Evolutionary conservation across 2,888 invertebrate species (phyloP).

Genomic region (Atrina japonica): DNA sequence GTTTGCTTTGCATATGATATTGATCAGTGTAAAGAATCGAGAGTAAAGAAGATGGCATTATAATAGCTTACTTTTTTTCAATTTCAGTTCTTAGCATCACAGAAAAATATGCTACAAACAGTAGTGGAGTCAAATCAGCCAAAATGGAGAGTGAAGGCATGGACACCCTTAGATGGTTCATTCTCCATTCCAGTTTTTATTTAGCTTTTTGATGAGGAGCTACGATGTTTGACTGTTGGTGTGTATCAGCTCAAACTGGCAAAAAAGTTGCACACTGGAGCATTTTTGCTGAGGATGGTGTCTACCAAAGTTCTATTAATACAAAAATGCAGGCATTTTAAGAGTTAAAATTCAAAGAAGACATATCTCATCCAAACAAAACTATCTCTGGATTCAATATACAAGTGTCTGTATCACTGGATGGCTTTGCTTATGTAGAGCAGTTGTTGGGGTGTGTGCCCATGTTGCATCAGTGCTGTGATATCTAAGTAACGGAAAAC

Average conservation of each 20-base stretch:
- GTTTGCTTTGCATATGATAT: too few relatives aligned
- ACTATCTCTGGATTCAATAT: conserved; percentile 23
- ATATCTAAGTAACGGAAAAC: conserved; percentile 18
- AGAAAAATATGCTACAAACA: conserved; percentile 12
- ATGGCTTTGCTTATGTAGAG: conserved; percentile 29
- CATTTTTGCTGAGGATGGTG: conserved; percentile 31
- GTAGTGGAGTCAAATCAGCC: conserved; percentile 11
- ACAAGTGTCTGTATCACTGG: conserved; percentile 1
- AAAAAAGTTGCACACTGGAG: conserved; percentile 6
- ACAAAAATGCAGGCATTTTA: background rate
- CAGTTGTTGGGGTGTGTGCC: conserved; percentile 28
- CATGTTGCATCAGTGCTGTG: conserved; percentile 26
- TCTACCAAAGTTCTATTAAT: conserved; percentile 11
- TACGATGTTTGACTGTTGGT: conserved; percentile 21
- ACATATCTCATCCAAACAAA: conserved; percentile 16
- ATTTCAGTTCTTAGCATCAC: conserved; percentile 8
- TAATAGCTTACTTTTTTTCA: too few relatives aligned
- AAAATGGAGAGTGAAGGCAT: background rate
- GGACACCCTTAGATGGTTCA: conserved; percentile 22
- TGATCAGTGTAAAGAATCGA: too few relatives aligned
- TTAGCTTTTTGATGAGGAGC: conserved; percentile 19
- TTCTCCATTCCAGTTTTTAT: conserved; percentile 11
- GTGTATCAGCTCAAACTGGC: conserved; percentile 32
- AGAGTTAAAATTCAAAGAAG: conserved; percentile 27
- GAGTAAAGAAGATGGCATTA: too few relatives aligned